Evolutionary conservation across 2,888 invertebrate genomes (phyloP), one percentile per base, ranked within the genome.

Genomic region (Rhimphoctona megacephalus): DNA sequence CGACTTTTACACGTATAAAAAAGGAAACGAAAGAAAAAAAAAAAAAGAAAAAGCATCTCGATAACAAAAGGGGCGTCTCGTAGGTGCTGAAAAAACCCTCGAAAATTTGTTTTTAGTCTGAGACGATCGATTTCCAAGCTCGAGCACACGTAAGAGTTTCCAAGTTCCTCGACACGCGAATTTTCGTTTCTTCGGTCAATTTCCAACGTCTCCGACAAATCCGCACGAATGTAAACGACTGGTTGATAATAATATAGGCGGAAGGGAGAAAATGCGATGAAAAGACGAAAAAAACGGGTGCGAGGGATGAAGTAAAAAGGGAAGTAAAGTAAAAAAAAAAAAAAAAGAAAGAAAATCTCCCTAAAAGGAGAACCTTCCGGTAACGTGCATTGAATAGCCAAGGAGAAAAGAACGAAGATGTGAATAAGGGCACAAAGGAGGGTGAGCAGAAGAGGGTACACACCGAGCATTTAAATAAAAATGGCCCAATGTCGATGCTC

Each of bases 91-190:
- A 39, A 14, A 64, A 39, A 46, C 0, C 46, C 46, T 46, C 36
- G 8, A 54, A 22, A 19, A 17, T 54, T 17, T 33, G 1, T 54
- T 54, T 74, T 17, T 39, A 8, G 36, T 25, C 22, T 17, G 46
- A 46, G 25, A n/a, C 14, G 22, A 49, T 61, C 74, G 36, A 36
- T 57, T 17, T 39, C 22, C 19, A 46, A 70, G 30, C 46, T 67
- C 9, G 72, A 19, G 33, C 3, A 54, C 2, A 11, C 9, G 8
- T 6, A 22, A 30, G 17, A 46, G 17, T 49, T 19, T 19, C 54
- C 80, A 46, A 69, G 79, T 83, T 80, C 25, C 80, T 83, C 74
- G 72, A 83, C 83, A 83, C 83, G 85, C 83, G 80, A 83, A 57
- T 86, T 80, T 80, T 77, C 80, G 76, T 76, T 86, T 76, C 66